Evolutionary conservation across 2,888 invertebrate genomes (phyloP).

Genomic region (Cephonodes hylas): DNA sequence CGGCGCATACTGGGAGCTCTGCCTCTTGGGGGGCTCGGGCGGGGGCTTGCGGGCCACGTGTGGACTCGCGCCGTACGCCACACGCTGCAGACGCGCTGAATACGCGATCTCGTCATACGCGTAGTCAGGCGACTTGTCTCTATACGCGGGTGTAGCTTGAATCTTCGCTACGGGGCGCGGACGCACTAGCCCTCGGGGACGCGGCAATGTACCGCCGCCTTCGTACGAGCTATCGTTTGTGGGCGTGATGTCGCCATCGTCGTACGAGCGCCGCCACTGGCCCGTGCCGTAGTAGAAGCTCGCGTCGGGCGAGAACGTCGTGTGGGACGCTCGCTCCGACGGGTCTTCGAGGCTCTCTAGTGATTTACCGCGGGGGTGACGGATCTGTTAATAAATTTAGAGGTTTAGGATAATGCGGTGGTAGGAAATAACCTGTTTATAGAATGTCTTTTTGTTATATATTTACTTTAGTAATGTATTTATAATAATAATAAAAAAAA

Average conservation of each 20-base stretch:
- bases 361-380: slow-evolving; percentile 92
- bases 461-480: not conserved
- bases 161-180: slow-evolving; percentile 92
- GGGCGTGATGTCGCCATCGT: slow-evolving; percentile 93
- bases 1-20: slow-evolving; percentile 80
- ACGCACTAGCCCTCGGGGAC: slow-evolving; percentile 90
- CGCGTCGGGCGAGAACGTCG: slow-evolving; percentile 82
- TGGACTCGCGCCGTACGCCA: slow-evolving; percentile 84
- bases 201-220: slow-evolving; percentile 92
- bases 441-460: not conserved
- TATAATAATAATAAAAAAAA: not conserved
- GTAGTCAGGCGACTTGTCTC: slow-evolving; percentile 71
- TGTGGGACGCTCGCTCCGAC: slow-evolving; percentile 82
- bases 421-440: not conserved
- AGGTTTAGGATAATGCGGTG: not conserved
- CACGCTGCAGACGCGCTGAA: slow-evolving; percentile 73
- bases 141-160: slow-evolving; percentile 76
- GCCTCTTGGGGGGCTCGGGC: slow-evolving; percentile 90
- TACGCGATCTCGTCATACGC: slow-evolving; percentile 76
- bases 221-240: slow-evolving; percentile 88
- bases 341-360: slow-evolving; percentile 92
- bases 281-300: slow-evolving; percentile 81
- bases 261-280: slow-evolving; percentile 89
- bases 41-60: slow-evolving; percentile 89
- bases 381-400: slow-evolving; percentile 79